Evolutionary conservation across 2,113 vertebrate genomes (phyloP).

Genomic region (Lepidothrix coronata): DNA sequence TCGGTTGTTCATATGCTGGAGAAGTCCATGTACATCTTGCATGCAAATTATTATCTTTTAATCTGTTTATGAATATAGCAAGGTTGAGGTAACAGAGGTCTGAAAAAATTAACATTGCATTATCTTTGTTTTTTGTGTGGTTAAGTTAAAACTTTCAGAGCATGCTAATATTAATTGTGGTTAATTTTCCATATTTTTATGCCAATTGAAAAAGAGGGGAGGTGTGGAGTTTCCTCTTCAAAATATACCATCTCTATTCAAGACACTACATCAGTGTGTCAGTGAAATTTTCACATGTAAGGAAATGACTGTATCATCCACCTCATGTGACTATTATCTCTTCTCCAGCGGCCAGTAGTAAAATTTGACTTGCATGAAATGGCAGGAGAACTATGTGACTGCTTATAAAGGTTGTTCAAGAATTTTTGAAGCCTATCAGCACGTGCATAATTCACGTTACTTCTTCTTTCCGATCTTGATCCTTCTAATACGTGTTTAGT

Average conservation of each 20-base stretch:
- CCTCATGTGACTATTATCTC: neutral
- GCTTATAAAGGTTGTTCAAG: neutral
- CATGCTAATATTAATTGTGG: neutral
- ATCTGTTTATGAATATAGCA: slow-evolving; percentile 48
- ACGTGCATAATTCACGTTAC: neutral
- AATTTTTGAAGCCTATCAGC: neutral
- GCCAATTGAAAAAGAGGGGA: neutral
- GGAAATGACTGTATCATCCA: neutral
- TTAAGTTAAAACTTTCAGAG: slow-evolving; percentile 5
- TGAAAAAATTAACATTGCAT: slow-evolving; percentile 60
- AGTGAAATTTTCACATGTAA: neutral
- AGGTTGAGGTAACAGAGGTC: slow-evolving; percentile 38
- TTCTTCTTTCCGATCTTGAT: neutral
- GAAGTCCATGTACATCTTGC: slow-evolving; percentile 30
- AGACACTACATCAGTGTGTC: fast-evolving
- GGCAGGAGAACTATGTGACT: neutral
- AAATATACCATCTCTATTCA: neutral
- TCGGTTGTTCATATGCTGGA: slow-evolving; percentile 28
- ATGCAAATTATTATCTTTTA: slow-evolving; percentile 60
- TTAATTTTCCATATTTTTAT: neutral
- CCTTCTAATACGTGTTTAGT: neutral
- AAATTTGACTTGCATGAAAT: neutral
- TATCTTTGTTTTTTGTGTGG: neutral
- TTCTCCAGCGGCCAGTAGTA: neutral
- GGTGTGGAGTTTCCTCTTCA: fast-evolving